Conservation (phyloP, 1,140 invertebrate species). For the Pogonognathellus flavescens region DNA sequence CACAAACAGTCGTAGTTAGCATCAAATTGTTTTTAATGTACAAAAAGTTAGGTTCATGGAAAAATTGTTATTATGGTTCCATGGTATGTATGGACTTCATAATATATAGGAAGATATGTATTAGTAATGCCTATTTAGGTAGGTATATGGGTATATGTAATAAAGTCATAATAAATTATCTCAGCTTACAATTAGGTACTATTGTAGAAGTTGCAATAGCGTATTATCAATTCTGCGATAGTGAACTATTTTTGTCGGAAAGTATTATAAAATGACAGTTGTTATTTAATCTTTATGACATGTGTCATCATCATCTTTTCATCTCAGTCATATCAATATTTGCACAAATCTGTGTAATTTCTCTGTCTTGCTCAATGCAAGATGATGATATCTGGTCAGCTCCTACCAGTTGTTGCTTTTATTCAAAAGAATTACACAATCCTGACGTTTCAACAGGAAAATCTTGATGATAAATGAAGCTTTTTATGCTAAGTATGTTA, state of each 20-base stretch:
- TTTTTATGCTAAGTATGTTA: background rate
- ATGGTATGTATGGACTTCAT: background rate
- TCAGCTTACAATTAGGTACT: background rate
- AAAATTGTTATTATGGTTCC: background rate
- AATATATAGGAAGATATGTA: background rate
- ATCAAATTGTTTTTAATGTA: too few relatives aligned
- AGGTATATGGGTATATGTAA: background rate
- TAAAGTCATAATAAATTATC: background rate
- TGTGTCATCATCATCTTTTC: conserved; percentile 24
- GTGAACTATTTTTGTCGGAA: background rate
- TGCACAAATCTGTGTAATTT: background rate
- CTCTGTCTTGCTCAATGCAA: conserved; percentile 21
- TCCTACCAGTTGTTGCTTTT: background rate
- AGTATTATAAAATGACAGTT: conserved; percentile 13
- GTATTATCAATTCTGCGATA: background rate
- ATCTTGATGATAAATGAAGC: background rate
- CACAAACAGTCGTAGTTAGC: too few relatives aligned
- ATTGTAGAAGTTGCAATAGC: too few relatives aligned
- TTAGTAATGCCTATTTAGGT: too few relatives aligned
- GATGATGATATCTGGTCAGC: background rate
- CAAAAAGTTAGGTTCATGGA: background rate
- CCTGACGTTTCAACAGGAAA: background rate
- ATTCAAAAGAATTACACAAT: background rate
- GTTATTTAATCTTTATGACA: conserved; percentile 29
- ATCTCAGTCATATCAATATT: background rate